Base-by-base conservation (phyloP, 30 jellyfish, hydroid and myxozoan genomes). In the Chrysaora quinquecirrha region DNA sequence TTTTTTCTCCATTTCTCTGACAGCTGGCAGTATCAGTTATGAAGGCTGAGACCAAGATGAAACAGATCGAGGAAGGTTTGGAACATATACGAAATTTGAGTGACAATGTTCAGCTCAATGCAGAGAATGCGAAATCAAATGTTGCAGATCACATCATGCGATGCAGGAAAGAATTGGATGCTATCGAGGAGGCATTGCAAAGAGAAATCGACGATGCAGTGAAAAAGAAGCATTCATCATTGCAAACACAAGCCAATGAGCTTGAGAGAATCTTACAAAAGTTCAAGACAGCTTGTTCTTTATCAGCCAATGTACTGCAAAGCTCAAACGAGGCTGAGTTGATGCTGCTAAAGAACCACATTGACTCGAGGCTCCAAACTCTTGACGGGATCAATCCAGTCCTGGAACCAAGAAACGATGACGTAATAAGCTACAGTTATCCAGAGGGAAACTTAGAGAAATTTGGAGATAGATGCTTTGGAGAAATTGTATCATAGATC, bases 11-110 rank as follows among this genome's bases (percentile, higher is more conserved):
- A n/a, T n/a, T n/a, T n/a, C n/a, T 30, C 3, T 22, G 6, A 1
- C 83, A 84, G 95, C 60, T 84, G 43, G 95, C 95, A 20, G 38
- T 72, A 31, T 22, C 28, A 60, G 85, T 66, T 19, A 61, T 73
- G 83, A 58, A 72, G 34, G 64, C 64, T 1, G 47, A 64, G 22
- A 60, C 34, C 30, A 84, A 48, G 47, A 21, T 46, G 75, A 23
- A 29, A 14, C 74, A 86, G 74, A 31, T 63, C 16, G 52, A 72
- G 19, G 82, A 73, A 38, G 23, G 83, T 33, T 27, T 80, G 56
- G 30, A 64, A 7, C 65, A 47, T 1, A 38, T 80, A 21, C 24
- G 16, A 4, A 24, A 20, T 14, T 23, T 80, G 76, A 72, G 58
- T 20, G 34, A 67, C 16, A 64, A 38, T 49, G 27, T 65, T 14